Base-by-base conservation (phyloP, 2,888 invertebrate genomes). In the Watsonalla cultraria region DNA sequence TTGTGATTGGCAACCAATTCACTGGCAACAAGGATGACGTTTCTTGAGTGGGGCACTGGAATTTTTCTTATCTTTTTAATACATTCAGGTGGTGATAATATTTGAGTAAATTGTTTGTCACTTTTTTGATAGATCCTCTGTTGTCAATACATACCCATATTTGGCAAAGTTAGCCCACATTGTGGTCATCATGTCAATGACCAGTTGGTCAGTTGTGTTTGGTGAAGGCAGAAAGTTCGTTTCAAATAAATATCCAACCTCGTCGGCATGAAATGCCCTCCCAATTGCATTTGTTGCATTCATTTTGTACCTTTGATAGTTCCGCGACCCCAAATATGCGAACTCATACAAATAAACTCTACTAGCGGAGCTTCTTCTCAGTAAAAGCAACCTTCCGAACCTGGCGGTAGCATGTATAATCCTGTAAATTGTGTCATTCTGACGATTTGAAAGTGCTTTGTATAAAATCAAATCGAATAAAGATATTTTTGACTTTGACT, bases 191-290 rank as follows among this genome's bases (percentile, higher is more conserved):
- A 24, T 24, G 4, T 24, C 24, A 24, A 24, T 24, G 4, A 24
- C 4, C 24, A 24, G 24, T 24, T 24, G 24, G 24, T 24, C 24
- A 24, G 24, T 64, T 4, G 59, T 51, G 0, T 62, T 57, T 0
- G 69, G 64, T 0, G 62, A 57, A 1, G 60, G 59, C 7, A 59
- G 47, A 33, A 61, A 64, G 5, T 56, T 54, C 6, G 67, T 54
- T 48, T 72, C 70, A 57, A 76, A 78, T 39, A 76, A 55, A 59
- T 80, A 82, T 4, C 74, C 70, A 0, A 77, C 34, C 54, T 82
- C 79, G 49, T 79, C 78, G 0, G 68, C 70, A 52, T 80, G 80
- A 0, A 58, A 47, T 0, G 78, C 78, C 0, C 72, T 71, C 0
- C 56, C 62, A 2, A 45, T 24, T 24, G 24, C 24, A 4, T 24